Conservation (phyloP, 2,113 vertebrate genomes). For the Cyprinodon variegatus region DNA sequence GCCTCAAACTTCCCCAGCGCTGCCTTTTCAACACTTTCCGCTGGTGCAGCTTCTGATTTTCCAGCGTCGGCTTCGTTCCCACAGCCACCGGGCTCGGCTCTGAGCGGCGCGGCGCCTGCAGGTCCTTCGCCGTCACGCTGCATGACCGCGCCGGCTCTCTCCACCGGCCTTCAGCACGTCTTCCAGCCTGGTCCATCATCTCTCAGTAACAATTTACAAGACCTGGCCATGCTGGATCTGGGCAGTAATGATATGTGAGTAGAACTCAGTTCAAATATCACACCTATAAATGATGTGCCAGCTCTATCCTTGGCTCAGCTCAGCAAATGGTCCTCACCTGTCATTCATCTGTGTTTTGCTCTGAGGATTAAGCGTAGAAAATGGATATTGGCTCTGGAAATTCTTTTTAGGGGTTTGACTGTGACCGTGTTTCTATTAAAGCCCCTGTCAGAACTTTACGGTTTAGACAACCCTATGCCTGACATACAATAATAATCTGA, state of each 20-base stretch:
- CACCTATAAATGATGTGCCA: not conserved
- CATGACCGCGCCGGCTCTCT: not conserved
- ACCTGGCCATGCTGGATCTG: conserved; percentile 72
- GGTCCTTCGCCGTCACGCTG: conserved; percentile 20
- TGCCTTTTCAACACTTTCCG: conserved; percentile 54
- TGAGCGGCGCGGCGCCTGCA: not conserved
- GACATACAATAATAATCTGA: too few species aligned
- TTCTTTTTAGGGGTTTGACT: too few species aligned
- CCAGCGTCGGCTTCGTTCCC: conserved; percentile 21
- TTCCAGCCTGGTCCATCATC: conserved; percentile 20
- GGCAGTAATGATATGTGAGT: conserved; percentile 63
- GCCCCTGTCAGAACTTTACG: too few species aligned
- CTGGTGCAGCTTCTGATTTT: conserved; percentile 38
- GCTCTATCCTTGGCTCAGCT: not conserved
- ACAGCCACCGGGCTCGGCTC: conserved; percentile 11
- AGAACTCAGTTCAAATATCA: not conserved
- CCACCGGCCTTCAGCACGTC: conserved; percentile 7
- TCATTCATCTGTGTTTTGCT: not conserved
- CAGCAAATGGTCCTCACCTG: not conserved
- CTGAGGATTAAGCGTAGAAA: not conserved
- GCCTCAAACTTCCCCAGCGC: conserved; percentile 25
- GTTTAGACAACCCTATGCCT: too few species aligned
- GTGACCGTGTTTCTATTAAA: too few species aligned
- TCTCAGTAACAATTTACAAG: conserved; percentile 56
- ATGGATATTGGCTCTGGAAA: too few species aligned